Evolutionary conservation across 2,113 vertebrate species (phyloP).

Genomic region (Thermophis baileyi): DNA sequence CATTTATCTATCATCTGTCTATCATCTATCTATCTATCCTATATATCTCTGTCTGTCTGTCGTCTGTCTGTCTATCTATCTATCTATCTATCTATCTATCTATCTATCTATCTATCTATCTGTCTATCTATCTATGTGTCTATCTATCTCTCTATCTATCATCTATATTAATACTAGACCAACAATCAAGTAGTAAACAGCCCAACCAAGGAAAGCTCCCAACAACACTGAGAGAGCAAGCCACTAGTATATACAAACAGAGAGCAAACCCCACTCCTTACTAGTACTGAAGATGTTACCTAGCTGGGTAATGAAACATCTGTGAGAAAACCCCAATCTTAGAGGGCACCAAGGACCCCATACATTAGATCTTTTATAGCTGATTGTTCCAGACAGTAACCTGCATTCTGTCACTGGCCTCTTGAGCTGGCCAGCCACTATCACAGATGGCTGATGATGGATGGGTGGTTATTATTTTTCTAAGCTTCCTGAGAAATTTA

Average conservation of each 20-base stretch:
- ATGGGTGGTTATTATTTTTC: neutral
- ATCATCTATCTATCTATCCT: no score
- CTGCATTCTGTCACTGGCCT: neutral
- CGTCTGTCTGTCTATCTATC: no score
- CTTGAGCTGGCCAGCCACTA: neutral
- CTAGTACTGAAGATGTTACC: neutral
- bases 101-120: no score
- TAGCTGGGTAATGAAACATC: neutral
- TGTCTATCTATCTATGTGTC: no score
- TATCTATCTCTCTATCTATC: no score
- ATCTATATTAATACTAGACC: neutral
- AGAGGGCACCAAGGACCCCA: neutral
- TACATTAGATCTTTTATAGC: neutral
- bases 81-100: no score
- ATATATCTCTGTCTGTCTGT: no score
- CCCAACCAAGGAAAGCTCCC: neutral
- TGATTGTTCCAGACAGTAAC: neutral
- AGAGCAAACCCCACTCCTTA: neutral
- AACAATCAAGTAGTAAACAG: neutral
- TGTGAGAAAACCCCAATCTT: neutral
- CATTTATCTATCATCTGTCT: no score
- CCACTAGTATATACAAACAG: neutral
- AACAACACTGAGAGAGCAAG: neutral
- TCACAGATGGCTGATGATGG: neutral
- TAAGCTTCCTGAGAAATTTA: neutral